Evolutionary conservation across 2,797 vertebrate genomes (phyloP).

Genomic region (Alectoris magna): DNA sequence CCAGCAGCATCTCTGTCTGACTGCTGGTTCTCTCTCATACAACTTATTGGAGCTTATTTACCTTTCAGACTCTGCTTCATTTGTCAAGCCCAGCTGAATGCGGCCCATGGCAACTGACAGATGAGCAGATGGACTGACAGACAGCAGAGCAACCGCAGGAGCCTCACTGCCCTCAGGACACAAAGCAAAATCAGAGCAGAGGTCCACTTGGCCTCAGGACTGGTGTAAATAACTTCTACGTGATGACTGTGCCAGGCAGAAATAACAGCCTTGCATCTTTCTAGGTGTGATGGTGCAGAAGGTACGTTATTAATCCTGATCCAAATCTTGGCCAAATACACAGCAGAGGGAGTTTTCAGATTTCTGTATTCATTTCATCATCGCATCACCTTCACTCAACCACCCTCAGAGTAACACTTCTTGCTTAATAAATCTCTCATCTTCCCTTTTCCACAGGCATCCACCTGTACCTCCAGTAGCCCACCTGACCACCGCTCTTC

Average conservation of each 20-base stretch:
- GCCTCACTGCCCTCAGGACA: neutral
- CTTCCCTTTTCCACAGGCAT: neutral
- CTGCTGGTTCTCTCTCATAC: neutral
- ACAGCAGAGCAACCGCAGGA: neutral
- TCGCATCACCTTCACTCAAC: neutral
- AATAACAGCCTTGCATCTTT: neutral
- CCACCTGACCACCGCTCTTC: neutral
- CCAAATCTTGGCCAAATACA: neutral
- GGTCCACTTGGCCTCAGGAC: neutral
- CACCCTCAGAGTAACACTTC: neutral
- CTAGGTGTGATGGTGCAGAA: neutral
- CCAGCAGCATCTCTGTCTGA: neutral
- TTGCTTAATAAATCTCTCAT: neutral
- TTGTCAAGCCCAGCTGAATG: neutral
- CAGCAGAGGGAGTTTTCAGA: neutral
- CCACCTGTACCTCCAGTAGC: neutral
- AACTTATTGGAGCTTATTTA: conserved; percentile 9
- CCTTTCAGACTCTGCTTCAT: neutral
- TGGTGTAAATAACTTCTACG: neutral
- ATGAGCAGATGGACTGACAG: neutral
- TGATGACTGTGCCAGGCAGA: neutral
- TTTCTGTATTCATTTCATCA: neutral
- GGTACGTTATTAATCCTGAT: neutral
- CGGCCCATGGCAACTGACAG: neutral
- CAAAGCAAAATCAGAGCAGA: neutral